Evolutionary conservation across 2,888 invertebrate species (phyloP).

Genomic region (Megamerina dolium): DNA sequence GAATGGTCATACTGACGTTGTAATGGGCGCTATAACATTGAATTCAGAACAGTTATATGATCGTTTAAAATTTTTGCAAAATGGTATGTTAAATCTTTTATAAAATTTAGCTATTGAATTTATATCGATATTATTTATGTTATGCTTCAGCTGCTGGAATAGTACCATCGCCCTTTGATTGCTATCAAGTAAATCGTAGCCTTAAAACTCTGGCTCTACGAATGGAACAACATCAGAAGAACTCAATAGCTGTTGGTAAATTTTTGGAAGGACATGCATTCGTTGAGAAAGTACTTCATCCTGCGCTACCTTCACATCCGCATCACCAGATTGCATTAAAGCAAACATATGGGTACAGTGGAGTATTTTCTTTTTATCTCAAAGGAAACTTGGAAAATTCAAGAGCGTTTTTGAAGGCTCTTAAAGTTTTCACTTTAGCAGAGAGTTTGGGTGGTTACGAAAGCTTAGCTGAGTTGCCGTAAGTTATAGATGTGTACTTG

Average conservation of each 20-base stretch:
- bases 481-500: slow-evolving; percentile 52
- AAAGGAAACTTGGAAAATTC: slow-evolving; percentile 71
- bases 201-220: slow-evolving; percentile 87
- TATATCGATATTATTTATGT: too few relatives aligned
- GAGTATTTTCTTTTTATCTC: slow-evolving; percentile 85
- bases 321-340: slow-evolving; percentile 72
- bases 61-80: slow-evolving; percentile 77
- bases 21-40: slow-evolving; percentile 86
- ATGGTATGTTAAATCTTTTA: slow-evolving; percentile 54
- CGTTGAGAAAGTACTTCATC: slow-evolving; percentile 77
- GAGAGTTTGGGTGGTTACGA: slow-evolving; percentile 96
- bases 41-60: slow-evolving; percentile 66
- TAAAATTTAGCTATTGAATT: neutral
- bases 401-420: slow-evolving; percentile 62
- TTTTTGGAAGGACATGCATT: slow-evolving; percentile 75
- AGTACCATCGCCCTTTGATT: slow-evolving; percentile 95
- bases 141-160: slow-evolving; percentile 65
- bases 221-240: slow-evolving; percentile 84
- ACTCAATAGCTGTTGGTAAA: slow-evolving; percentile 69
- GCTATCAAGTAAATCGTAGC: slow-evolving; percentile 86
- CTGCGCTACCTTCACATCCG: slow-evolving; percentile 80
- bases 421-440: slow-evolving; percentile 80
- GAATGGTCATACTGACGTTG: slow-evolving; percentile 95
- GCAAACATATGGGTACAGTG: slow-evolving; percentile 84
- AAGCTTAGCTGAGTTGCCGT: slow-evolving; percentile 91